Percentiles rank a stretch among this genome's conserved stretches.
Conservation (phyloP, 2,797 vertebrate species). For the Masticophis lateralis region DNA sequence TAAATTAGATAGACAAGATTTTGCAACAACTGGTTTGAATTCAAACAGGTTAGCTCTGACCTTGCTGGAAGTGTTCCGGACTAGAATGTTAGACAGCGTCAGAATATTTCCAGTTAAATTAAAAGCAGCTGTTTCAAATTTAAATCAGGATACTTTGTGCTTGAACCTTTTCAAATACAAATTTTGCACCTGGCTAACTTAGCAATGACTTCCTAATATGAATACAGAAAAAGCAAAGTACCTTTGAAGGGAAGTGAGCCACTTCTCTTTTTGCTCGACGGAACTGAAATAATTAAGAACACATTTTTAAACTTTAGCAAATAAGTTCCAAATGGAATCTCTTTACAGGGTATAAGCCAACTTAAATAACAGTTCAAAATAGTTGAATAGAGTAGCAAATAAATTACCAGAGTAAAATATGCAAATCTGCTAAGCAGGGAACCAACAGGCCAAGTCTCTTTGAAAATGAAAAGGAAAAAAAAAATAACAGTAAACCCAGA, state of each 20-base stretch:
- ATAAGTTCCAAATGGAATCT: not conserved
- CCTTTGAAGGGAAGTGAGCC: conserved; percentile 87
- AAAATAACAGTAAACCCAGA: not conserved
- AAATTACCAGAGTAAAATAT: not conserved
- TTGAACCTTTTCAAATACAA: conserved; percentile 17
- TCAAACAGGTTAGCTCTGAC: not conserved
- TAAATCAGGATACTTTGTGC: not conserved
- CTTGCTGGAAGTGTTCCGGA: not conserved
- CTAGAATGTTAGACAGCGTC: not conserved
- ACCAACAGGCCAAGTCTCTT: not conserved
- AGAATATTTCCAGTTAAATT: not conserved
- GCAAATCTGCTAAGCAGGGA: not conserved
- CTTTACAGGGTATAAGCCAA: not conserved
- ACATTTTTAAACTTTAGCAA: not conserved
- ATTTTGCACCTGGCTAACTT: not conserved
- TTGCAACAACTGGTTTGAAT: not conserved
- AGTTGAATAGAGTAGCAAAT: not conserved
- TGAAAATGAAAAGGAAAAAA: not conserved
- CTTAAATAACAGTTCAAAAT: not conserved
- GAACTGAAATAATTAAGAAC: conserved; percentile 74
- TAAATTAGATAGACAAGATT: not conserved
- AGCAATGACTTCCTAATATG: not conserved
- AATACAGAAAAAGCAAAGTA: conserved; percentile 61
- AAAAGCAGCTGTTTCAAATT: conserved; percentile 24
- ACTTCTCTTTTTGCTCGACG: conserved; percentile 85